These are phyloP conservation scores for Graphium colonna DNA, from an alignment of 2,888 invertebrate genomes.

Conservation along the genomic window DNA sequence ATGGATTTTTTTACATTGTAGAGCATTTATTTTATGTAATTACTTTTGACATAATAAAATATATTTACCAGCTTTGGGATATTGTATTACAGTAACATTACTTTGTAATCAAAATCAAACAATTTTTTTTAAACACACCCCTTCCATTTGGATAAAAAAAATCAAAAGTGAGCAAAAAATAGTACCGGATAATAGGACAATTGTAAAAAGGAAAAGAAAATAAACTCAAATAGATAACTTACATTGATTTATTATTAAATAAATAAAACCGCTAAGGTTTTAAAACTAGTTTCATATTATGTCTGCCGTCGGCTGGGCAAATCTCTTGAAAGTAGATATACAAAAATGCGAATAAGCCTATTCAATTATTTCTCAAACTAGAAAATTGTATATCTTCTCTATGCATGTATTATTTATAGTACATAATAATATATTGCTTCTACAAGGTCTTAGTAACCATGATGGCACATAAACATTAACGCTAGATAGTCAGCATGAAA, in stretches of 20 bases:
- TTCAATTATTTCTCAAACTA: too few species aligned
- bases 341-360: slow-evolving; percentile 17
- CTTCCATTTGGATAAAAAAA: background rate
- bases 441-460: background rate
- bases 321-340: slow-evolving; percentile 75
- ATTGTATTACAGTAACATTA: too few species aligned
- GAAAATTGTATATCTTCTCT: too few species aligned
- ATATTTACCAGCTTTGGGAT: background rate
- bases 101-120: too few species aligned
- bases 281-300: slow-evolving; percentile 27
- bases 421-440: background rate
- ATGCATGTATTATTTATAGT: slow-evolving; percentile 19
- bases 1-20: slow-evolving; percentile 12
- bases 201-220: background rate
- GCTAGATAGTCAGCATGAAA: too few species aligned
- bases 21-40: background rate
- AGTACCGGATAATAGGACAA: background rate
- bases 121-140: too few species aligned
- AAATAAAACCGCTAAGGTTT: slow-evolving; percentile 24
- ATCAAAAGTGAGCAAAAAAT: background rate
- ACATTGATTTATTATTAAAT: slow-evolving; percentile 20
- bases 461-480: too few species aligned
- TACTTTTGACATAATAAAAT: background rate
- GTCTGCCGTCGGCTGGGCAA: slow-evolving; percentile 27
- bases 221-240: slow-evolving; percentile 7